phyloP scores from a whole-genome alignment of 2,797 vertebrate genomes.

The Spheniscus humboldti region DNA sequence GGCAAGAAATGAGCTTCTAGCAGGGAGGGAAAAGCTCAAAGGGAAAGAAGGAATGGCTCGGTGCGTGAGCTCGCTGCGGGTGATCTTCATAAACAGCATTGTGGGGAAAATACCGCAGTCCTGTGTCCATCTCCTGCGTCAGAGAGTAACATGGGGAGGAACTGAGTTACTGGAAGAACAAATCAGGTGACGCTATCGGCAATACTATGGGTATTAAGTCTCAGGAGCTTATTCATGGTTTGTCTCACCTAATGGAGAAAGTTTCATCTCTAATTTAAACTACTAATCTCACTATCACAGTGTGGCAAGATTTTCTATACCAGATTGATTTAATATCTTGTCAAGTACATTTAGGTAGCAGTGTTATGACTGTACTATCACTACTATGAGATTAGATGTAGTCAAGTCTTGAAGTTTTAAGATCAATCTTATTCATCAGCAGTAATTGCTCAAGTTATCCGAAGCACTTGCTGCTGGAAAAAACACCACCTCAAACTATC shows the following conservation, averaged over 20 bases:
- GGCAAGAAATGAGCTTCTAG: background rate
- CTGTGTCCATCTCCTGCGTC: background rate
- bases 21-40: no score
- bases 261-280: background rate
- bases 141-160: background rate
- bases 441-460: background rate
- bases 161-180: background rate
- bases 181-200: background rate
- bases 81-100: background rate
- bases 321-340: background rate
- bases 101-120: no score
- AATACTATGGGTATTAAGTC: background rate
- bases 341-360: background rate
- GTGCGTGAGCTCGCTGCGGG: rapidly evolving
- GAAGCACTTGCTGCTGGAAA: background rate
- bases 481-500: background rate
- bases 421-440: background rate
- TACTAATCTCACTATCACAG: background rate
- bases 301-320: background rate
- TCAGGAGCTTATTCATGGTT: background rate
- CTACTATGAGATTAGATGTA: background rate
- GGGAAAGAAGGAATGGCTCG: background rate
- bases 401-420: background rate
- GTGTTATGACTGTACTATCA: background rate
- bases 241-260: background rate